A percentile compares a stretch with the other conserved stretches of the same genome.
Evolutionary conservation across 1,140 invertebrate genomes (phyloP).

Genomic region (Nomia melanderi): DNA sequence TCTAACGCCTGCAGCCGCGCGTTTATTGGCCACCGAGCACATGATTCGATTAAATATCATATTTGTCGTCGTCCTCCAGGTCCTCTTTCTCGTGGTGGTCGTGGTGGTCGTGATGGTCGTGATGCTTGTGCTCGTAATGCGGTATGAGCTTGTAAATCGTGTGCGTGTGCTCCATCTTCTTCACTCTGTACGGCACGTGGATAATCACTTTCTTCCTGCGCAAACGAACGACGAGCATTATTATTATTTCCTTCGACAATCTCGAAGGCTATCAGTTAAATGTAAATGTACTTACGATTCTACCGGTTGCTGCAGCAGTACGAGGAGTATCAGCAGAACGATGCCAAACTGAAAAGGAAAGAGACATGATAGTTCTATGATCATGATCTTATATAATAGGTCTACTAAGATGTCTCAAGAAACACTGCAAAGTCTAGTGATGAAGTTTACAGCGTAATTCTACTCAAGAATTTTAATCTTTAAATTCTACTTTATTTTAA

Average conservation of each 20-base stretch:
- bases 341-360: constrained; percentile 52
- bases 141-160: constrained; percentile 85
- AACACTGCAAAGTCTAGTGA: too few species aligned
- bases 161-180: constrained; percentile 85
- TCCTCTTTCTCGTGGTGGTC: constrained; percentile 65
- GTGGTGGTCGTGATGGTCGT: background rate
- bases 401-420: too few species aligned
- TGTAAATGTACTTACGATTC: constrained; percentile 34
- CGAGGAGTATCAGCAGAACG: constrained; percentile 30
- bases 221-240: background rate
- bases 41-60: constrained; percentile 36
- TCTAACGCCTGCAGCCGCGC: background rate
- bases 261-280: too few species aligned
- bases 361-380: too few species aligned
- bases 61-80: constrained; percentile 57
- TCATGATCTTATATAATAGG: too few species aligned
- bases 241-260: background rate
- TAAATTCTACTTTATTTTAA: too few species aligned
- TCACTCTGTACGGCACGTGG: constrained; percentile 83
- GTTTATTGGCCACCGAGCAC: background rate
- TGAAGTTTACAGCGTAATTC: too few species aligned
- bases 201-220: constrained; percentile 83
- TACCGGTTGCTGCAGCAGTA: constrained; percentile 8
- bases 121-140: constrained; percentile 60
- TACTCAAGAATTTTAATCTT: too few species aligned